Base-by-base conservation (phyloP, 2,888 invertebrate genomes). In the Phytoseiulus persimilis region DNA sequence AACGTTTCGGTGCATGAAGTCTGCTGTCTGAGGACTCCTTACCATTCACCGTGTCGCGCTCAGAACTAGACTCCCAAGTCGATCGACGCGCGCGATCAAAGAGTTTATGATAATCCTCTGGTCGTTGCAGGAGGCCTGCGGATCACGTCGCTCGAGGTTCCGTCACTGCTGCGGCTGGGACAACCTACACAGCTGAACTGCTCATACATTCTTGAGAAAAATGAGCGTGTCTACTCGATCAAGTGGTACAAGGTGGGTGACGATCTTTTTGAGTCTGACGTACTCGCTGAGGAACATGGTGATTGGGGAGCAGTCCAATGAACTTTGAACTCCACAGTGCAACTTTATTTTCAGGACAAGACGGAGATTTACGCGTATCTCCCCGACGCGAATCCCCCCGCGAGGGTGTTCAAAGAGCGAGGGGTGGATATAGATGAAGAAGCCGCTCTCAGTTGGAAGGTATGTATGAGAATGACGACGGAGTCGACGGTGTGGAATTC, bases 321-420 rank as follows among this genome's bases (percentile, higher is more conserved):
- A 6, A 39, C 5, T 9, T 3, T 39, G 18, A 65, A 23, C 65
- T 6, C 18, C 65, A 23, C 65, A 65, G 33, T 33, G 39, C 32
- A 0, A 23, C 23, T 87, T 87, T 33, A 23, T 39, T 87, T 33
- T 84, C 14, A 87, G 87, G 87, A 6, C 28, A 87, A 87, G 33
- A 87, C 33, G 87, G 87, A 87, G 31, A 87, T 87, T n/a, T 87
- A 87, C 33, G 32, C 33, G n/a, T 33, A 87, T 33, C 87, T 87
- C 9, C 87, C 87, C 32, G 33, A n/a, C n/a, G 87, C 32, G 6
- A 33, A 9, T 32, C 33, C 32, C 31, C 83, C 83, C 0, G 32
- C 31, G 18, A 83, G 31, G 31, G 83, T 33, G 18, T 87, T 87
- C 33, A 6, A 39, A 9, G 87, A 87, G 5, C 11, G 23, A n/a